Evolutionary conservation across 1,140 invertebrate species (phyloP), one percentile per base, ranked within the genome.

Genomic region (Tetranychus urticae): DNA sequence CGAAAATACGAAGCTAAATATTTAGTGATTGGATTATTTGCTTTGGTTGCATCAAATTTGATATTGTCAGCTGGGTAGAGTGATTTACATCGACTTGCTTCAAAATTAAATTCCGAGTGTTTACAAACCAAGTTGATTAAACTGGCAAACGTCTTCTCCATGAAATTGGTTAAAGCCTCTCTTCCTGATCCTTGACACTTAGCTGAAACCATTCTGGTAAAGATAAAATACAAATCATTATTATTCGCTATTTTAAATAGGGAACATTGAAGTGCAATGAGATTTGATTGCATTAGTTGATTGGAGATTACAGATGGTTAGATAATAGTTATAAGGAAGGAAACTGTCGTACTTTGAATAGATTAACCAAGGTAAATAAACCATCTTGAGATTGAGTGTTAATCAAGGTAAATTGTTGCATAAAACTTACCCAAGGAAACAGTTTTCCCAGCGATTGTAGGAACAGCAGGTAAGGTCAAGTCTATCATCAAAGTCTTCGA

Each of bases 1-100:
- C 60, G 48, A 10, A 61, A 55, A 34, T 61, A 61, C n/a, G 36
- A 35, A 13, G 54, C 8, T n/a, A 61, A n/a, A 45, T 61, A 61
- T 33, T 61, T 50, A 10, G 60, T 56, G 23, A 61, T 37, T 33
- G 60, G 60, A 42, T 61, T 61, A 31, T 61, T 45, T 31, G 48
- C 56, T 5, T n/a, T 35, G 7, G 34, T 36, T 34, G 33, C 3
- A 12, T 39, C 54, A 37, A 45, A 13, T 12, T 10, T 42, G 8
- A 39, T 12, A n/a, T 36, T 33, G 12, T 4, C n/a, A 35, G 50
- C 14, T 42, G 57, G 23, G 33, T 58, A 58, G 6, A 58, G 42
- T 42, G n/a, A 34, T n/a, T 42, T 58, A 34, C 57, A 58, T 58
- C 57, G n/a, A 34, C 6, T 7, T 12, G 12, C 14, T n/a, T 14